Base-by-base conservation (phyloP, 2,113 vertebrate genomes). In the Brachyhypopomus gauderio region DNA sequence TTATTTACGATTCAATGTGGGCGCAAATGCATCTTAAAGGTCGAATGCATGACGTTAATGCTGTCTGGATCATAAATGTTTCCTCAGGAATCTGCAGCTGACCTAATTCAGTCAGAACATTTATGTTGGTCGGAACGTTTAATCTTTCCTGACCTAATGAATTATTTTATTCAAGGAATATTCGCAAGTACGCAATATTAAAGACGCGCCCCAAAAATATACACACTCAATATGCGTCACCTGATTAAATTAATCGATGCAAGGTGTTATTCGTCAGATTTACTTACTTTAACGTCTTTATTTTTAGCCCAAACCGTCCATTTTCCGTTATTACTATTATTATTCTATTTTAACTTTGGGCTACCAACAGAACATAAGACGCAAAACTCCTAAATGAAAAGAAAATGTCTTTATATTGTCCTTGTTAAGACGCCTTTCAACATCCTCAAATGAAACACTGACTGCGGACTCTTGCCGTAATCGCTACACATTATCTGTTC, bases 21-120 rank as follows among this genome's bases (percentile, higher is more conserved):
- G 1, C 16, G 4, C 34, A 12, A 52, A 52, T 52, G 2, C 45
- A 52, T 3, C 45, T 11, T 52, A 52, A 52, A 41, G 41, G 41
- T 41, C 41, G 41, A 41, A 41, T 5, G 20, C 58, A 62, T 79
- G 66, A 79, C 66, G 70, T 72, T 2, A 48, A 19, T 52, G 9
- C 45, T 52, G 45, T 52, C 45, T 52, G 27, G 55, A 25, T 22
- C 67, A 60, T 45, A 25, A 77, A 66, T 60, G 64, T 25, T 17
- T 67, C 36, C 34, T 73, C 52, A 77, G 74, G 69, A 75, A 62
- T 74, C 17, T 59, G 30, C 27, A 8, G 22, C 48, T 85, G 80
- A 85, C 63, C 75, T 71, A 48, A 12, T 45, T 81, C 62, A 36
- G 1, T 19, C 64, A 69, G 72, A 75, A 11, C 9, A 23, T 64